Conservation (phyloP, 2,113 vertebrate species). For the Myrmecophaga tridactyla region DNA sequence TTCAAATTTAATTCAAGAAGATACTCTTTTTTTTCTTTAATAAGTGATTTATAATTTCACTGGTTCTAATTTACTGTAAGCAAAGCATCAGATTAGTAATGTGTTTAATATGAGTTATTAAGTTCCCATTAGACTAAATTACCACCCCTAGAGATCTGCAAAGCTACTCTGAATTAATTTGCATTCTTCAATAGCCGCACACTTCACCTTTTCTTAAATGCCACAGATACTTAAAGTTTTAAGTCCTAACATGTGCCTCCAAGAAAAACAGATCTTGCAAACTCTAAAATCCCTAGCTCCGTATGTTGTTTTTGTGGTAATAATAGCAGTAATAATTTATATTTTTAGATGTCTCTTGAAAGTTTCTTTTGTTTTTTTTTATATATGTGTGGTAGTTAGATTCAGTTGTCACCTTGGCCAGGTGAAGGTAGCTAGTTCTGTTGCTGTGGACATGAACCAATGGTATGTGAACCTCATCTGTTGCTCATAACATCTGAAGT, state of each 20-base stretch:
- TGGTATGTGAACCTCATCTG: too few species aligned
- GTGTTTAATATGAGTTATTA: slow-evolving; percentile 88
- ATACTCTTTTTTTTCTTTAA: slow-evolving; percentile 66
- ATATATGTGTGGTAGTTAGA: too few species aligned
- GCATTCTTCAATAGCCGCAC: slow-evolving; percentile 67
- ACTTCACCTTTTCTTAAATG: slow-evolving; percentile 69
- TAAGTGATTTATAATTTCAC: slow-evolving; percentile 82
- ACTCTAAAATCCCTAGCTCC: not conserved
- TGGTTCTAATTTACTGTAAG: slow-evolving; percentile 84
- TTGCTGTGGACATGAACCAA: too few species aligned
- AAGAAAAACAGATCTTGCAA: not conserved
- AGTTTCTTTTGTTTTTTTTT: not conserved
- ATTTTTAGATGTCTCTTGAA: not conserved
- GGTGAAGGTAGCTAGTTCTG: too few species aligned
- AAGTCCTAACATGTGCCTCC: not conserved
- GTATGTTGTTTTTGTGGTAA: not conserved
- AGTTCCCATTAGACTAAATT: slow-evolving; percentile 87
- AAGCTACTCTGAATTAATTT: slow-evolving; percentile 81
- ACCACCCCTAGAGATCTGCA: slow-evolving; percentile 78
- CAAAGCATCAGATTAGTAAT: slow-evolving; percentile 84
- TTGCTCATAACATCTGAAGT: too few species aligned
- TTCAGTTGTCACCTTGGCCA: too few species aligned
- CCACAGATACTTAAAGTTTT: not conserved
- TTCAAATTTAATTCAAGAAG: slow-evolving; percentile 68
- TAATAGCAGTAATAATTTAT: not conserved